Conservation (phyloP, 2,888 invertebrate genomes). For the Parnassius smintheus region DNA sequence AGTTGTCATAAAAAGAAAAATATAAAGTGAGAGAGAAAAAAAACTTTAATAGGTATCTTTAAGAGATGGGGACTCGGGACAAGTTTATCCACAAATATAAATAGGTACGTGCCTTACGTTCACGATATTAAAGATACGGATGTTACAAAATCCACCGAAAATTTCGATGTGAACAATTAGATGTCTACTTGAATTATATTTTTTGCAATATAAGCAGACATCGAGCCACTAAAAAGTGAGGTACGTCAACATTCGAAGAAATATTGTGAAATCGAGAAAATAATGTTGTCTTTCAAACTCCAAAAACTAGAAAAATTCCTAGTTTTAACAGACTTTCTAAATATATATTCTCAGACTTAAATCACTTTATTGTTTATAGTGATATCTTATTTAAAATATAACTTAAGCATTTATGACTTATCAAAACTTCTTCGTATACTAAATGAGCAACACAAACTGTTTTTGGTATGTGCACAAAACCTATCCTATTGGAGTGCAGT, state of each 20-base stretch:
- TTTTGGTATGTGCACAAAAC: slow-evolving; percentile 19
- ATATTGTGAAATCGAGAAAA: too few relatives aligned
- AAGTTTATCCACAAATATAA: neutral
- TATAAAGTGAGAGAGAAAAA: neutral
- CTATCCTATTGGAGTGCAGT: slow-evolving; percentile 10
- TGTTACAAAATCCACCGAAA: too few relatives aligned
- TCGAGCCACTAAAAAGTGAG: too few relatives aligned
- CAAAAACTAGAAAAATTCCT: too few relatives aligned
- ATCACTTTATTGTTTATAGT: neutral
- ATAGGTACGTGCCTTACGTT: neutral
- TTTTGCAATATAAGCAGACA: too few relatives aligned
- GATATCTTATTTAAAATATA: neutral
- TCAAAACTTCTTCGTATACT: slow-evolving; percentile 27
- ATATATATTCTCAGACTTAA: neutral
- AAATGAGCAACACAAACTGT: slow-evolving; percentile 5
- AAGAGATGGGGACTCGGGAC: neutral
- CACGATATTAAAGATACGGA: too few relatives aligned
- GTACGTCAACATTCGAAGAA: too few relatives aligned
- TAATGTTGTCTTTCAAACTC: too few relatives aligned
- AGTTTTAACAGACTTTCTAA: too few relatives aligned
- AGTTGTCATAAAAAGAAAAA: neutral
- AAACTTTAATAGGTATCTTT: neutral
- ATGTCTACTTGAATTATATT: too few relatives aligned
- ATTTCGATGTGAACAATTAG: too few relatives aligned
- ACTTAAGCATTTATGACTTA: neutral